Evolutionary conservation across 2,888 invertebrate genomes (phyloP).

Genomic region (Ophion costatus): DNA sequence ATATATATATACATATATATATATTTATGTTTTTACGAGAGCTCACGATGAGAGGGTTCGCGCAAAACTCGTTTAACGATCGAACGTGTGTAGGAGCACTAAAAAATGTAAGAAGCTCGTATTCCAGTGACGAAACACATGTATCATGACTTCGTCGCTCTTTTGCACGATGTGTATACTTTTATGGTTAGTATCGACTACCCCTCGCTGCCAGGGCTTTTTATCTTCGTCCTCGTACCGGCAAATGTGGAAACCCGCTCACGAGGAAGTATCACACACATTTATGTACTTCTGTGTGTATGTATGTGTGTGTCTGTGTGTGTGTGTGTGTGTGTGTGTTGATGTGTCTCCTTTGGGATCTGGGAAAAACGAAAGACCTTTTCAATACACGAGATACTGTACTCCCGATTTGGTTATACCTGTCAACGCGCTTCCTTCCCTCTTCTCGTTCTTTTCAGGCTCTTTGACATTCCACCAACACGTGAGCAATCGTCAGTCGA

Average conservation of each 20-base stretch:
- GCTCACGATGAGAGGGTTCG: background rate
- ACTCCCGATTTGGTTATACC: conserved; percentile 46
- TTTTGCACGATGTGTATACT: conserved; percentile 45
- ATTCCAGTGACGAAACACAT: conserved; percentile 62
- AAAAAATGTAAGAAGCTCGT: conserved; percentile 52
- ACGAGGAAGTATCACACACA: conserved; percentile 26
- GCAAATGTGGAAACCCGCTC: conserved; percentile 52
- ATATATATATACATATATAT: background rate
- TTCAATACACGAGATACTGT: conserved; percentile 34
- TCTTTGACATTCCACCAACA: conserved; percentile 49
- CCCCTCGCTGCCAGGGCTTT: conserved; percentile 58
- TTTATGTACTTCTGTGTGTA: background rate
- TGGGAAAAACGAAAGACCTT: conserved; percentile 26
- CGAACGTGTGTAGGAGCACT: conserved; percentile 3
- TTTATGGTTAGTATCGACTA: conserved; percentile 62
- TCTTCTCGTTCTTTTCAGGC: conserved; percentile 27
- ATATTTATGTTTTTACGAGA: conserved; percentile 25
- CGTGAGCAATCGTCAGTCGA: conserved; percentile 38
- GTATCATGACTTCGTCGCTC: conserved; percentile 38
- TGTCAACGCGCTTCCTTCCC: conserved; percentile 6
- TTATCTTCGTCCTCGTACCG: conserved; percentile 52
- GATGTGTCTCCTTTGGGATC: conserved; percentile 16
- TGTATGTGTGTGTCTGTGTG: too few relatives aligned
- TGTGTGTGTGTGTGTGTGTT: conserved; percentile 24
- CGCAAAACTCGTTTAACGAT: conserved; percentile 46